Evolutionary conservation across 2,113 vertebrate species (phyloP), one percentile per base, ranked within the genome.

Genomic region (Scopus umbretta): DNA sequence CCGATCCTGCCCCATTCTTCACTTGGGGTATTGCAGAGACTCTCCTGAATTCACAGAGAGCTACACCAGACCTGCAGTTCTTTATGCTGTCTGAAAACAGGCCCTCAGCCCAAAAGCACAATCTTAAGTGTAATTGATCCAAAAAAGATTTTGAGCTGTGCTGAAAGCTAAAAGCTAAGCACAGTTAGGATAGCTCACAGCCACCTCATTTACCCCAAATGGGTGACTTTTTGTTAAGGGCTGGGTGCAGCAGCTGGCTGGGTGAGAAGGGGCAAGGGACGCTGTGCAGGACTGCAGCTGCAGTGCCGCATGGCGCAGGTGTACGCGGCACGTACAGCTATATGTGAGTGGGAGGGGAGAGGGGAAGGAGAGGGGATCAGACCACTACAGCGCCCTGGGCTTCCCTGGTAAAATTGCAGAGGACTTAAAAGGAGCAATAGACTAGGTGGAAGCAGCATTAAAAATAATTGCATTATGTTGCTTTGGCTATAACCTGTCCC

Each of bases 381-480:
- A 84, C 55, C 27, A 21, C 52, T 68, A 26, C n/a, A 66, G 62
- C 0, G 2, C 70, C 49, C 29, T 66, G 78, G 62, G 49, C 90
- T 90, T 85, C 81, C 81, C 56, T 86, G 62, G 42, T 58, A 82
- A 68, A 86, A 76, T 16, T 58, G 70, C n/a, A 38, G 63, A 62
- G 42, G 53, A 52, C 30, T 68, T 79, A 47, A 80, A 91, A 87
- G 19, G 38, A 92, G 82, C 67, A 32, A 56, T 19, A 71, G 82
- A 38, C 55, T 67, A 66, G n/a, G 79, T 90, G 76, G 66, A 92
- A 93, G 52, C 49, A 81, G 66, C 53, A 29, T 92, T 80, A 88
- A 66, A 96, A 87, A 62, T 82, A 95, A 91, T 36, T 86, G 49
- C 80, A 40, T 75, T 87, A 80, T 66, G 49, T 73, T 86, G 70